Percentiles rank a stretch among this genome's conserved stretches.
Conservation (phyloP, 2,888 invertebrate species). For the Cosmopolites sordidus region DNA sequence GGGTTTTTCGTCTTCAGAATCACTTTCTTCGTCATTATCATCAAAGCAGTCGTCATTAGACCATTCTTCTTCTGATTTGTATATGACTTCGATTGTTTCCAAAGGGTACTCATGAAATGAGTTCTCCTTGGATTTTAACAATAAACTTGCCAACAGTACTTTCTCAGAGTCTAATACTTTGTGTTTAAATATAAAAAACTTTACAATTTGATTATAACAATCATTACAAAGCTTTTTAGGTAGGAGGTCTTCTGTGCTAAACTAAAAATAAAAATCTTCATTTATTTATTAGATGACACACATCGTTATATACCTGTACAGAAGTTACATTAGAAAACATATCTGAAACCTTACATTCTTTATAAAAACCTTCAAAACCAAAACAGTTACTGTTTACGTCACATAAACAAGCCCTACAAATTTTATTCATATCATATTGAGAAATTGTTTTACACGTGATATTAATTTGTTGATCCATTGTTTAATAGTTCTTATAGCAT, state of each 20-base stretch:
- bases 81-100: neutral
- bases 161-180: constrained; percentile 13
- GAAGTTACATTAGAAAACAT: constrained; percentile 20
- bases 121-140: neutral
- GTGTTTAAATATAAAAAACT: constrained; percentile 17
- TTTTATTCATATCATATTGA: neutral
- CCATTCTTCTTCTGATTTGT: neutral
- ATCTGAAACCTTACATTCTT: constrained; percentile 14
- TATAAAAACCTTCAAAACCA: constrained; percentile 16
- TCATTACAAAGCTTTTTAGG: constrained; percentile 13
- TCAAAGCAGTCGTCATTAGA: neutral
- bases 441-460: neutral
- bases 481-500: too few relatives aligned
- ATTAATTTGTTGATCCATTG: neutral
- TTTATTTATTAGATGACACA: neutral
- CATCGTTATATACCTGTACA: constrained; percentile 9
- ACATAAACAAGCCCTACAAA: constrained; percentile 19
- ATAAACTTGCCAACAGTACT: neutral
- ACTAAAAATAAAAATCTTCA: neutral
- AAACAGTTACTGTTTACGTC: constrained; percentile 13
- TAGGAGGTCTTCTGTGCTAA: constrained; percentile 4
- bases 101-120: neutral
- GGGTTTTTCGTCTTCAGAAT: constrained; percentile 12
- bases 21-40: neutral
- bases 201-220: constrained; percentile 16